Conservation (phyloP, 2,797 vertebrate species). For the Pseudopleuronectes americanus region DNA sequence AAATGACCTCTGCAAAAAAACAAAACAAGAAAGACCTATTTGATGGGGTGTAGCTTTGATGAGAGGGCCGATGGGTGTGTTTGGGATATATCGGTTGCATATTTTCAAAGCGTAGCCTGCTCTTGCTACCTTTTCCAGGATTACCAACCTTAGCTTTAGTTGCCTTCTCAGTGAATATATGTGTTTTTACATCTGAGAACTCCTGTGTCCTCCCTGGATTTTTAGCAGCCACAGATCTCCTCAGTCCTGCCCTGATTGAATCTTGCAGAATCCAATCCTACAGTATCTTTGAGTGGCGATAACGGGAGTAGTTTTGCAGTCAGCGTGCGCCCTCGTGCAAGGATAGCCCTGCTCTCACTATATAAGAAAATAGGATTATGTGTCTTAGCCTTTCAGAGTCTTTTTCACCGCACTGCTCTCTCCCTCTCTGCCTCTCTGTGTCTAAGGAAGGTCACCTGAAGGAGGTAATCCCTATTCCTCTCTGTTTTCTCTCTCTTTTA, state of each 20-base stretch:
- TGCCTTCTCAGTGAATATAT: too few species aligned
- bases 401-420: slow-evolving; percentile 52
- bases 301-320: slow-evolving; percentile 59
- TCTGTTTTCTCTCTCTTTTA: slow-evolving; percentile 71
- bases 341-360: slow-evolving; percentile 57
- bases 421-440: slow-evolving; percentile 35
- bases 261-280: slow-evolving; percentile 61
- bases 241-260: slow-evolving; percentile 56
- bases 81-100: too few species aligned
- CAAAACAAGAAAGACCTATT: too few species aligned
- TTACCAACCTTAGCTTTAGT: too few species aligned
- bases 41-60: too few species aligned
- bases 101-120: too few species aligned
- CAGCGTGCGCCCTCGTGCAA: slow-evolving; percentile 51
- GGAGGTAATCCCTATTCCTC: slow-evolving; percentile 80
- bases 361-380: slow-evolving; percentile 74
- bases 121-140: too few species aligned
- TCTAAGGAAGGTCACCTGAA: slow-evolving; percentile 81
- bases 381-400: slow-evolving; percentile 70
- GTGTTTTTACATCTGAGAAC: slow-evolving; percentile 27
- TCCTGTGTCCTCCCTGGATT: slow-evolving; percentile 37
- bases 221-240: slow-evolving; percentile 27
- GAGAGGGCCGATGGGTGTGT: too few species aligned
- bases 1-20: too few species aligned
- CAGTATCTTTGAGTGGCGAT: slow-evolving; percentile 64